A percentile compares a stretch with the other conserved stretches of the same genome.
Evolutionary conservation across 2,797 vertebrate genomes (phyloP).

Genomic region (Sciurus carolinensis): DNA sequence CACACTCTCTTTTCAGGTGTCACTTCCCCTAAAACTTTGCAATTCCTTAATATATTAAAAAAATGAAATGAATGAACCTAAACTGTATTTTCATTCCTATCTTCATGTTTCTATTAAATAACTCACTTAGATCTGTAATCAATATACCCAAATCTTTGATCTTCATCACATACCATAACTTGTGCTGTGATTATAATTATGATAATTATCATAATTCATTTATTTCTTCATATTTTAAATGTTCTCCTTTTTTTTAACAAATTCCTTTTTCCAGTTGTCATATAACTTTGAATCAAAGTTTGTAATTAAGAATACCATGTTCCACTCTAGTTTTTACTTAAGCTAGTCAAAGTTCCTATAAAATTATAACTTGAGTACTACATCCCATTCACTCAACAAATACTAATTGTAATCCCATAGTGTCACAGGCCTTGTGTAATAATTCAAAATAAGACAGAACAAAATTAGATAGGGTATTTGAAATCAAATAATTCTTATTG

Average conservation of each 20-base stretch:
- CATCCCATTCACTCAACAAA: neutral
- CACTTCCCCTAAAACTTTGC: too few species aligned
- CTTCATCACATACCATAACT: neutral
- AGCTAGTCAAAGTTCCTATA: neutral
- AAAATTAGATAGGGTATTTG: neutral
- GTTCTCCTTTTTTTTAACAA: constrained; percentile 1
- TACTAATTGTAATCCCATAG: neutral
- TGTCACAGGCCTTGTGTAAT: neutral
- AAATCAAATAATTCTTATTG: neutral
- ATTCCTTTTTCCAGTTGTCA: neutral
- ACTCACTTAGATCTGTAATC: neutral
- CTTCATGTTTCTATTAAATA: neutral
- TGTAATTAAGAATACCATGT: neutral
- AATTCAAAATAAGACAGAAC: neutral
- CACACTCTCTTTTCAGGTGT: too few species aligned
- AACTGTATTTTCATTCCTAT: neutral
- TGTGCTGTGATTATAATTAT: neutral
- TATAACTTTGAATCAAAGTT: neutral
- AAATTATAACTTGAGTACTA: neutral
- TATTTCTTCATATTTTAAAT: neutral
- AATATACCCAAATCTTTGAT: neutral
- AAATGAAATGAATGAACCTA: neutral
- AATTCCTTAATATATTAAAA: neutral
- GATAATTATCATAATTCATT: neutral
- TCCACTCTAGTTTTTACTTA: neutral